Evolutionary conservation across 2,888 invertebrate genomes (phyloP).

Genomic region (Coremacera marginata): DNA sequence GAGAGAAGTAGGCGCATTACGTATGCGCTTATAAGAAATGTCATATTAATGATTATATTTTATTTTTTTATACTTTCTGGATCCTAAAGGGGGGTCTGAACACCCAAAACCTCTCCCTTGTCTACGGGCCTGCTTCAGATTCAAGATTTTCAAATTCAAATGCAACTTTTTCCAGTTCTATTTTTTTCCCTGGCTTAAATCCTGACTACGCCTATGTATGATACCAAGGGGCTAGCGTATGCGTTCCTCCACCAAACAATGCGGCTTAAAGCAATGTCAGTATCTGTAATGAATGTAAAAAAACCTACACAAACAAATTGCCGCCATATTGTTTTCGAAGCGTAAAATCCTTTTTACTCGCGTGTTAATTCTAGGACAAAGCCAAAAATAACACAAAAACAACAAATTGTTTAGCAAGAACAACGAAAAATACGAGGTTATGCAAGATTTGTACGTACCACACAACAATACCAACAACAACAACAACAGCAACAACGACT

Average conservation of each 20-base stretch:
- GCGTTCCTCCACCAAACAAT: constrained; percentile 1
- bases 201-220: no score
- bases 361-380: constrained; percentile 40
- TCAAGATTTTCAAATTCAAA: no score
- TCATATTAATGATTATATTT: no score
- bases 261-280: constrained; percentile 38
- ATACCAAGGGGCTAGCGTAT: not conserved
- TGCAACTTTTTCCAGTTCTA: no score
- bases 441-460: constrained; percentile 55
- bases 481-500: not conserved
- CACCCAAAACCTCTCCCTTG: no score
- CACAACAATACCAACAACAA: constrained; percentile 48
- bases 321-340: constrained; percentile 30
- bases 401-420: constrained; percentile 36
- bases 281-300: constrained; percentile 11
- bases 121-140: no score
- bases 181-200: no score
- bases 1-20: no score
- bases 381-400: constrained; percentile 7
- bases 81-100: no score
- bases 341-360: constrained; percentile 39
- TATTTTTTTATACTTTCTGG: no score
- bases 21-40: no score
- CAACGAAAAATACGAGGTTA: constrained; percentile 40
- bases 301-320: not conserved